phyloP scores from a whole-genome alignment of 2,888 invertebrate genomes.

The Cephus runcator region DNA sequence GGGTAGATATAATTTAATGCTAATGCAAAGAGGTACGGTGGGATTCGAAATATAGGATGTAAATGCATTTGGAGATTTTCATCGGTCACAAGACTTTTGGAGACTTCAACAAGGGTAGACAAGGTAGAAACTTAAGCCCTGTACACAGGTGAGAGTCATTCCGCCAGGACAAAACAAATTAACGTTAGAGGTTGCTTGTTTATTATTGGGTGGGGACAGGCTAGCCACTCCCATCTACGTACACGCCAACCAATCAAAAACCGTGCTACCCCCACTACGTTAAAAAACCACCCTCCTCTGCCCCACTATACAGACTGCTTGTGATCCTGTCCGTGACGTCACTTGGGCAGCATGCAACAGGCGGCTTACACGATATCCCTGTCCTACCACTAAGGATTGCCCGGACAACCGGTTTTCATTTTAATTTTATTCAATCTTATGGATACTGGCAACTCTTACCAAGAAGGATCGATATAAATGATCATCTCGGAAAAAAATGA shows the following conservation, averaged over 20 bases:
- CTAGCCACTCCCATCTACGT: constrained; percentile 62
- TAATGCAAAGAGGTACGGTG: too few relatives aligned
- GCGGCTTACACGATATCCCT: constrained; percentile 42
- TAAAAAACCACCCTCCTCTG: constrained; percentile 31
- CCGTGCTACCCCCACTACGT: constrained; percentile 44
- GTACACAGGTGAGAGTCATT: constrained; percentile 20
- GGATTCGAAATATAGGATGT: too few relatives aligned
- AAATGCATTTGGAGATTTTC: not conserved
- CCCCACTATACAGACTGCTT: constrained; percentile 22
- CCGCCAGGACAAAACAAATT: constrained; percentile 56
- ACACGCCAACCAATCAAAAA: constrained; percentile 54
- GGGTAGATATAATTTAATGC: too few relatives aligned
- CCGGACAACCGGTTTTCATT: not conserved
- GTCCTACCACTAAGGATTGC: not conserved
- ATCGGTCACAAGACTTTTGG: constrained; percentile 6
- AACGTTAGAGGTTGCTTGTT: constrained; percentile 59
- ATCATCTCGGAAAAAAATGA: too few relatives aligned
- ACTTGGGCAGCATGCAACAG: constrained; percentile 60
- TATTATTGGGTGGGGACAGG: constrained; percentile 62
- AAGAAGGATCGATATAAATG: not conserved
- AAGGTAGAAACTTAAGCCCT: not conserved
- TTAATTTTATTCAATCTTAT: not conserved
- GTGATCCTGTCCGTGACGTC: constrained; percentile 48
- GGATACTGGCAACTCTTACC: not conserved
- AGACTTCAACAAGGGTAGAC: constrained; percentile 32